Evolutionary conservation across 2,888 invertebrate genomes (phyloP).

Genomic region (Synergus gifuensis): DNA sequence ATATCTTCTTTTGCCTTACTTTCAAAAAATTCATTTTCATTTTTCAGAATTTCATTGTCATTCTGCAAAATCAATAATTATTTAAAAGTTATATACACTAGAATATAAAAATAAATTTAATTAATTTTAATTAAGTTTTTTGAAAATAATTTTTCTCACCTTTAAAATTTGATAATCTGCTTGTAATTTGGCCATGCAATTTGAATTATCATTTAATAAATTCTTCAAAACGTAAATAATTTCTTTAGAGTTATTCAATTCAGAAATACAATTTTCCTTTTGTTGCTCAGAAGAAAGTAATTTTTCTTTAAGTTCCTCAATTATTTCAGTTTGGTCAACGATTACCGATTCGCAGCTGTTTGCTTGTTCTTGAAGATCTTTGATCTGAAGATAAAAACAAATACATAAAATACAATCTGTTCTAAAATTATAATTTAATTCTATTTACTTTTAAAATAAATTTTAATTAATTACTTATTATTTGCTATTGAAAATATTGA

Average conservation of each 20-base stretch:
- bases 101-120: background rate
- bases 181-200: constrained; percentile 64
- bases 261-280: constrained; percentile 56
- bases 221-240: constrained; percentile 63
- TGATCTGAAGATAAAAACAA: constrained; percentile 3
- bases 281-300: constrained; percentile 57
- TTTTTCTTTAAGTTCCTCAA: constrained; percentile 61
- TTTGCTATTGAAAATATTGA: background rate
- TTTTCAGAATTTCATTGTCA: constrained; percentile 66
- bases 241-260: constrained; percentile 62
- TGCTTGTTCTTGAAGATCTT: constrained; percentile 34
- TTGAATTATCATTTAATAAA: constrained; percentile 65
- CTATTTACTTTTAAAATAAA: background rate
- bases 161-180: constrained; percentile 68
- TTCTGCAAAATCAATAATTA: constrained; percentile 61
- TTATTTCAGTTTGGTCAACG: constrained; percentile 54
- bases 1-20: constrained; percentile 64
- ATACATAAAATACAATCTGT: too few species aligned
- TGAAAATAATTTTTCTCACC: constrained; percentile 56
- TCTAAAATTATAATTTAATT: too few species aligned
- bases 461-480: background rate
- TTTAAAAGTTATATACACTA: background rate
- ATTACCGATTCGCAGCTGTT: constrained; percentile 50
- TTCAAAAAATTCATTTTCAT: constrained; percentile 58
- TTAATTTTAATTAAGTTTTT: background rate